phyloP scores from a whole-genome alignment of 2,888 invertebrate genomes.

The Xanthorhoe spadicearia region DNA sequence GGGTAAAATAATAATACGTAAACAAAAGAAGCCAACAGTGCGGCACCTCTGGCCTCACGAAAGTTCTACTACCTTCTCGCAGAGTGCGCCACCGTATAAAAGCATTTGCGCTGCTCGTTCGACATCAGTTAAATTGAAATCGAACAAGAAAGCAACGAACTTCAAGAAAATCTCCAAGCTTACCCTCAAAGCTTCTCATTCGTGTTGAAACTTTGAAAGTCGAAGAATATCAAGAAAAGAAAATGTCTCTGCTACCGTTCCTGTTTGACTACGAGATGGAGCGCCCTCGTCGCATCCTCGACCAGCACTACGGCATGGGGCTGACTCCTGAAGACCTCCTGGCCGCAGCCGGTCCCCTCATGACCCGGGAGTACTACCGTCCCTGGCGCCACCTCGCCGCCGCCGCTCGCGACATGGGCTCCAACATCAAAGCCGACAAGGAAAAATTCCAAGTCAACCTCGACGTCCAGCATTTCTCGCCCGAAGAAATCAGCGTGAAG shows the following conservation, averaged over 20 bases:
- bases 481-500: conserved; percentile 90
- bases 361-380: conserved; percentile 69
- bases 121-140: conserved; percentile 61
- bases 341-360: conserved; percentile 53
- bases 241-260: conserved; percentile 82
- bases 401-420: conserved; percentile 79
- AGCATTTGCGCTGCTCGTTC: conserved; percentile 48
- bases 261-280: conserved; percentile 69
- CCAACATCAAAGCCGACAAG: conserved; percentile 80
- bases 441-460: conserved; percentile 85
- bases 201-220: conserved; percentile 21
- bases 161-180: conserved; percentile 14
- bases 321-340: conserved; percentile 79
- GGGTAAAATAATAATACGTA: background rate
- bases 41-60: conserved; percentile 55
- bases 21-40: background rate
- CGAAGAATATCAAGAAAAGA: conserved; percentile 33
- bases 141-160: conserved; percentile 38
- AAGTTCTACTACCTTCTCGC: conserved; percentile 61
- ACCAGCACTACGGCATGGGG: conserved; percentile 83
- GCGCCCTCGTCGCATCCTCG: conserved; percentile 75
- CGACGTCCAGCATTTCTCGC: conserved; percentile 91
- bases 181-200: background rate
- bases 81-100: conserved; percentile 59
- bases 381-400: conserved; percentile 78